phyloP scores from a whole-genome alignment of 1,140 invertebrate species.

The Drosophila ohnishii region DNA sequence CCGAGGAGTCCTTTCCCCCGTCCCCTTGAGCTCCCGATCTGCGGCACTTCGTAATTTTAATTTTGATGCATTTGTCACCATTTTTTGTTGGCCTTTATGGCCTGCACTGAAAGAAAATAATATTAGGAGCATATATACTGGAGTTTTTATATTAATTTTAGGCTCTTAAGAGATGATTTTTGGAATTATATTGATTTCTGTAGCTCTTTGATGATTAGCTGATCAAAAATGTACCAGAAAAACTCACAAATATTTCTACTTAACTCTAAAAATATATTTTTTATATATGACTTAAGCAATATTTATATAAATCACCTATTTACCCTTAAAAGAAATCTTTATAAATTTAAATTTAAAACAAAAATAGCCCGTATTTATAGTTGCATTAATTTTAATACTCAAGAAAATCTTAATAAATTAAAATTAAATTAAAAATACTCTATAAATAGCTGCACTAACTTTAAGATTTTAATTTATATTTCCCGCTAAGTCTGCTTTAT shows the following conservation, averaged over 20 bases:
- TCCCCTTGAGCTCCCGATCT: conserved; percentile 22
- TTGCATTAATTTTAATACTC: neutral
- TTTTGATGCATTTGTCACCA: conserved; percentile 80
- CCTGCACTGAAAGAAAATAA: conserved; percentile 4
- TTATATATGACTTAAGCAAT: neutral
- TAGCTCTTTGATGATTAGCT: neutral
- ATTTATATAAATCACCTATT: neutral
- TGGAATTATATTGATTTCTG: neutral
- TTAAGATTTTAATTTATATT: neutral
- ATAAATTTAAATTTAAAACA: neutral
- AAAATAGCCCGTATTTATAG: neutral
- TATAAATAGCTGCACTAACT: neutral
- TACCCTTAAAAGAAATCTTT: neutral
- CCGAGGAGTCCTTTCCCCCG: neutral
- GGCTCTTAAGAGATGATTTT: no score
- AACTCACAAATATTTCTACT: neutral
- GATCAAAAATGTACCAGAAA: neutral
- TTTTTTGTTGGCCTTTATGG: conserved; percentile 42
- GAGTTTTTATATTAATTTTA: neutral
- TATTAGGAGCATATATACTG: no score
- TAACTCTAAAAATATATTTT: neutral
- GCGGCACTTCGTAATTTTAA: conserved; percentile 75
- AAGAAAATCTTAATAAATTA: neutral
- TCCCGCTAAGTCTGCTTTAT: neutral
- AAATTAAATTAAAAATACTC: neutral